phyloP scores from a whole-genome alignment of 2,797 vertebrate species.

The Rhincodon typus region DNA sequence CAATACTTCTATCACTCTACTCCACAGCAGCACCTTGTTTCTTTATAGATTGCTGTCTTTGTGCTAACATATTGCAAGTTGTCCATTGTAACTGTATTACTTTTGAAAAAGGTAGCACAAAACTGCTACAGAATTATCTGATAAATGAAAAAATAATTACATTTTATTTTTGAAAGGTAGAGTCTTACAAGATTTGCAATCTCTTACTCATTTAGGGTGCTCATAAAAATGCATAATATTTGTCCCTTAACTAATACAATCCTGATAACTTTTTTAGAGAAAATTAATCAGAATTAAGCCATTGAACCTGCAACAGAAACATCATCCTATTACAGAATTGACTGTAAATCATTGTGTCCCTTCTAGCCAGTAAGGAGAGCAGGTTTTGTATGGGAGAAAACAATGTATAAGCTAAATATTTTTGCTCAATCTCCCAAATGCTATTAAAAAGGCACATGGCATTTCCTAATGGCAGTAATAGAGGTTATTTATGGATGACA shows the following conservation, averaged over 20 bases:
- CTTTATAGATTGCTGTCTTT: neutral
- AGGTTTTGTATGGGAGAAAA: neutral
- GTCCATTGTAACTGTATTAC: neutral
- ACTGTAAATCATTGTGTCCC: constrained; percentile 25
- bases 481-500: neutral
- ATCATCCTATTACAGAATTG: neutral
- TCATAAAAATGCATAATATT: neutral
- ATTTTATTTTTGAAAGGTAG: neutral
- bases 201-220: neutral
- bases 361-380: neutral
- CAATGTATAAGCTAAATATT: neutral
- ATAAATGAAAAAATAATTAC: neutral
- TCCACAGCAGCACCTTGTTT: neutral
- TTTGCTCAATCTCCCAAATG: neutral
- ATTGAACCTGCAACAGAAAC: neutral
- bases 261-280: neutral
- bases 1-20: neutral
- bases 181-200: neutral
- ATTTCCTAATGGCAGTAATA: neutral
- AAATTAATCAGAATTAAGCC: constrained; percentile 17
- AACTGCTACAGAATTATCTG: neutral
- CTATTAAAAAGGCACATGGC: neutral
- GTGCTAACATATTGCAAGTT: neutral
- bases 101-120: neutral
- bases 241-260: neutral